These are phyloP conservation scores for Asteroscopus sphinx DNA, from an alignment of 2,888 invertebrate genomes.

Conservation along the genomic window DNA sequence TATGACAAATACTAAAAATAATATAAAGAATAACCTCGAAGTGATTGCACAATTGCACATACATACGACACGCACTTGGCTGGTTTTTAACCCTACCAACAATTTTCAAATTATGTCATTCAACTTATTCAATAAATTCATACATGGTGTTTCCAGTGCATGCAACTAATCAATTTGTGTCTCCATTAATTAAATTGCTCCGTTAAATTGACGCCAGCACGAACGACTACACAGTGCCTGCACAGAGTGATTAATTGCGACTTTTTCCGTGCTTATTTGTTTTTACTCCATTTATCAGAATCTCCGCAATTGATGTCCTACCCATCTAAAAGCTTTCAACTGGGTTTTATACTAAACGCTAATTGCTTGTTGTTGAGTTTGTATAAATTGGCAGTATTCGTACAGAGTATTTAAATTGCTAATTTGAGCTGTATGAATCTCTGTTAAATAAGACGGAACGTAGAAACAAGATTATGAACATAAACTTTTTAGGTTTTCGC, in stretches of 20 bases:
- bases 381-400: not conserved
- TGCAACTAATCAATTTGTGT: slow-evolving; percentile 64
- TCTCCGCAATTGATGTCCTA: slow-evolving; percentile 5
- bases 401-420: no score
- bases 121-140: not conserved
- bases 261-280: slow-evolving; percentile 35
- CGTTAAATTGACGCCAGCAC: slow-evolving; percentile 59
- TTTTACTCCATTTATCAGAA: slow-evolving; percentile 26
- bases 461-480: no score
- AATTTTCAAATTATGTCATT: not conserved
- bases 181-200: slow-evolving; percentile 62
- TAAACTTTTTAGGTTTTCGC: no score
- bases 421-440: no score
- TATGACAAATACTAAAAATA: no score
- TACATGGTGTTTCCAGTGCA: slow-evolving; percentile 19
- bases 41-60: no score
- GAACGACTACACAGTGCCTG: slow-evolving; percentile 53
- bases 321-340: slow-evolving; percentile 29
- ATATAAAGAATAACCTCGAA: no score
- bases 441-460: no score
- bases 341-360: slow-evolving; percentile 4
- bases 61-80: no score
- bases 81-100: no score
- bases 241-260: slow-evolving; percentile 48
- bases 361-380: not conserved